A percentile compares a stretch with the other conserved stretches of the same genome.
Evolutionary conservation across 2,888 invertebrate genomes (phyloP).

Genomic region (Deroplatys truncata): DNA sequence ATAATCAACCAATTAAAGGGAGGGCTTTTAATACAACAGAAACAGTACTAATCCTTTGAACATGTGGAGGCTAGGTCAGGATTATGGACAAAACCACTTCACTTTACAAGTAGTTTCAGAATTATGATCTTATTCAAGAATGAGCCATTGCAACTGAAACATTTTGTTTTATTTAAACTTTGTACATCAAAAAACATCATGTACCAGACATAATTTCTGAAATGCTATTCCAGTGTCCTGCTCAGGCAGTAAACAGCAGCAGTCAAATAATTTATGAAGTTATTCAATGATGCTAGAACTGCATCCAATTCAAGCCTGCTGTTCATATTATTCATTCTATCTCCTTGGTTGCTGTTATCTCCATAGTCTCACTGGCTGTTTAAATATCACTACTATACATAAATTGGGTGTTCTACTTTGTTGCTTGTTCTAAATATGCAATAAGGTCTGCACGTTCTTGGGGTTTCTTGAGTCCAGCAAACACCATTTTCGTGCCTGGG

Average conservation of each 20-base stretch:
- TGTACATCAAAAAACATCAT: slow-evolving; percentile 1
- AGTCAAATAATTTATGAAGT: background rate
- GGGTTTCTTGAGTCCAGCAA: slow-evolving; percentile 94
- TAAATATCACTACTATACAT: slow-evolving; percentile 8
- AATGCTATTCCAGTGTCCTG: background rate
- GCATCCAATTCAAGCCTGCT: background rate
- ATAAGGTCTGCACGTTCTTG: slow-evolving; percentile 92
- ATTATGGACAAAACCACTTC: too few relatives aligned
- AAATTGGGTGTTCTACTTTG: slow-evolving; percentile 60
- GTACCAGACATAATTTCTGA: background rate
- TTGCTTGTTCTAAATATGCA: slow-evolving; percentile 80
- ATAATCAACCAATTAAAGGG: too few relatives aligned
- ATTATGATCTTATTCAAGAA: too few relatives aligned
- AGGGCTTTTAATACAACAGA: too few relatives aligned
- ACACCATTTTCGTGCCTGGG: slow-evolving; percentile 99
- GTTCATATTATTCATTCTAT: background rate
- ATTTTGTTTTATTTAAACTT: background rate
- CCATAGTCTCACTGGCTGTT: slow-evolving; percentile 4
- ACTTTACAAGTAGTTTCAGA: too few relatives aligned
- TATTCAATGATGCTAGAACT: too few relatives aligned
- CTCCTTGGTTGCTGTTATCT: background rate
- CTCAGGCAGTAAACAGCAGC: background rate
- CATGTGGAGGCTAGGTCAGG: too few relatives aligned
- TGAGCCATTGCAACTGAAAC: background rate
- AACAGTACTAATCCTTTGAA: too few relatives aligned